Conservation (phyloP, 2,113 vertebrate species). For the Cyanoliseus patagonus region DNA sequence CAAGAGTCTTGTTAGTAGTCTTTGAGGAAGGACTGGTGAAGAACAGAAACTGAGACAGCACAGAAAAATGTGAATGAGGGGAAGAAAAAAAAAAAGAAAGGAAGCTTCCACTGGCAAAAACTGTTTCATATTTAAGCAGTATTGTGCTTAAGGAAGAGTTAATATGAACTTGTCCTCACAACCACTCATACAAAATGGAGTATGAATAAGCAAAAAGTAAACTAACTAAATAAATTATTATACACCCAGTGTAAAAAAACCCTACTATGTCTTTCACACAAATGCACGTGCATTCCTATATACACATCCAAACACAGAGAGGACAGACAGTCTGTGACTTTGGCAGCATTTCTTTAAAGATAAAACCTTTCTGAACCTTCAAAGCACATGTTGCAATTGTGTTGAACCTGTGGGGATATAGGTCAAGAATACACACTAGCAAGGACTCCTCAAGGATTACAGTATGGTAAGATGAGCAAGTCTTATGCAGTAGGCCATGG, state of each 20-base stretch:
- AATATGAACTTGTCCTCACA: not conserved
- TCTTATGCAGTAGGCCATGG: not conserved
- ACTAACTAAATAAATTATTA: not conserved
- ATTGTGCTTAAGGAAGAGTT: not conserved
- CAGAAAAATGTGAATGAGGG: not conserved
- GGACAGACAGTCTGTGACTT: not conserved
- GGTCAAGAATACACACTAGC: not conserved
- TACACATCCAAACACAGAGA: not conserved
- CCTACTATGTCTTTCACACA: not conserved
- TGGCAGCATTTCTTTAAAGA: not conserved
- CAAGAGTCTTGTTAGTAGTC: not conserved
- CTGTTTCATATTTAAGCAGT: not conserved
- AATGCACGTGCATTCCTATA: not conserved
- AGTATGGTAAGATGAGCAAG: not conserved
- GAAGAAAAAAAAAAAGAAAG: not conserved
- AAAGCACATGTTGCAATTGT: not conserved
- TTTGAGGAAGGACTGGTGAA: not conserved
- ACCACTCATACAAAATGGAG: not conserved
- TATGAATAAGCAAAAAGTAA: not conserved
- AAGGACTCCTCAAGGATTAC: not conserved
- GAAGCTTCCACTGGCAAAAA: not conserved
- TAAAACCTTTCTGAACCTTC: not conserved
- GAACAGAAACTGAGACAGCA: not conserved
- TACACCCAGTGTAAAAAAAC: not conserved
- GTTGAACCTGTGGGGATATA: not conserved